Base-by-base conservation (phyloP, 2,888 invertebrate genomes). In the Zhuqinia jingwanae region DNA sequence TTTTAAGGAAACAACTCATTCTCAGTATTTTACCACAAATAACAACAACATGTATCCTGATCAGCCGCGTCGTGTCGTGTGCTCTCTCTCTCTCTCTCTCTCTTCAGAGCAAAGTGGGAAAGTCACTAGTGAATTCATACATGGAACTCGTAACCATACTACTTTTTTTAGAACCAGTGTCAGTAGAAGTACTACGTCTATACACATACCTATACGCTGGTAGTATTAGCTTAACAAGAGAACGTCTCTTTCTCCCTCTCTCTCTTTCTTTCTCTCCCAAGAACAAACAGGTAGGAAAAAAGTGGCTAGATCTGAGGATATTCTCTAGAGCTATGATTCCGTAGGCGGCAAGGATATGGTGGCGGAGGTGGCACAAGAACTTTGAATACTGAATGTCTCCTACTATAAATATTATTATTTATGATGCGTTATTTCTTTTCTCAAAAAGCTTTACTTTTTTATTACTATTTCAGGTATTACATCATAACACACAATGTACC, bases 91-190 rank as follows among this genome's bases (percentile, higher is more conserved):
- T n/a, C 22, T 70, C 22, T n/a, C 50, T 73, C 42, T 53, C 75
- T 75, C 75, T n/a, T 13, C 30, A 53, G 70, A 81, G 70, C 17
- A 50, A 75, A 76, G 27, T 27, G 76, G 50, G 65, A 83, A 84
- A 84, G 84, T 58, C 84, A 84, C 84, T 15, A 56, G 84, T 77
- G 84, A 42, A 65, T 84, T 65, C 53, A 50, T 56, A 75, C 30
- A 17, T n/a, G n/a, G 25, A 47, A 27, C n/a, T 36, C 2, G 45
- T 45, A 36, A 45, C 45, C 17, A 20, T 13, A 20, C 42, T n/a
- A n/a, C n/a, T n/a, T n/a, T n/a, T n/a, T 36, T 65, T 65, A 42
- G 17, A 65, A 68, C 42, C 17, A 36, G 8, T n/a, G n/a, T 53
- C 53, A 42, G 17, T 20, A 47, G 36, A 36, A 36, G 10, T 27